Conservation (phyloP, 1,140 invertebrate species). For the Drosophila watanabei region DNA sequence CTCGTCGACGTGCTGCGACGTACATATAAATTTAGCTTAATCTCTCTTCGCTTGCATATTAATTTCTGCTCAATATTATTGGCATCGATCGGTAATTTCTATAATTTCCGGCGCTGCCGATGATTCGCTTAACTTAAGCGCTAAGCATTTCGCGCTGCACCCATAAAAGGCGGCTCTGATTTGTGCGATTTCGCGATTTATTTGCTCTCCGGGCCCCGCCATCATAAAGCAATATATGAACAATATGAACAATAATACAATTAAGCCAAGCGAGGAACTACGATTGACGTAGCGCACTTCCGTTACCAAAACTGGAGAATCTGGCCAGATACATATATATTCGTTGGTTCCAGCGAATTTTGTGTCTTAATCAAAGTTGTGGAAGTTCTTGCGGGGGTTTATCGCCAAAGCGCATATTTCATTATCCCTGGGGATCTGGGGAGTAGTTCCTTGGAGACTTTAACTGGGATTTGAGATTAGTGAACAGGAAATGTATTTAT, state of each 20-base stretch:
- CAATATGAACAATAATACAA: conserved; percentile 32
- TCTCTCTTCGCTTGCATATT: conserved; percentile 71
- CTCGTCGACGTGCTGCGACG: conserved; percentile 63
- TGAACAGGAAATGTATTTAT: neutral
- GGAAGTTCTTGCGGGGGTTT: neutral
- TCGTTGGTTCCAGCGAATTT: neutral
- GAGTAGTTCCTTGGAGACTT: neutral
- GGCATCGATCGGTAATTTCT: conserved; percentile 69
- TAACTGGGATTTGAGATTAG: neutral
- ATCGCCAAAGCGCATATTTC: conserved; percentile 5
- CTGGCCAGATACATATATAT: neutral
- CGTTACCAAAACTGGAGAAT: conserved; percentile 19
- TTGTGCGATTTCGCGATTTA: conserved; percentile 48
- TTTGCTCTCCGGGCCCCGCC: conserved; percentile 19
- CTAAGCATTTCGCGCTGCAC: conserved; percentile 19
- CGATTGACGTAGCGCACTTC: conserved; percentile 35
- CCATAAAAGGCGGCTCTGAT: conserved; percentile 53
- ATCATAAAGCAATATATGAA: conserved; percentile 38
- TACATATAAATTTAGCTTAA: conserved; percentile 80
- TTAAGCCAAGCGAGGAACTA: conserved; percentile 26
- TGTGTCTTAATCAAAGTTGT: neutral
- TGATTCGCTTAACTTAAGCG: conserved; percentile 49
- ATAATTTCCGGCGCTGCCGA: conserved; percentile 75
- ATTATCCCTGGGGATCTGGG: neutral
- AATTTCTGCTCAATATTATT: conserved; percentile 78